phyloP scores from a whole-genome alignment of 1,140 invertebrate species.

The Aphidius gifuensis region DNA sequence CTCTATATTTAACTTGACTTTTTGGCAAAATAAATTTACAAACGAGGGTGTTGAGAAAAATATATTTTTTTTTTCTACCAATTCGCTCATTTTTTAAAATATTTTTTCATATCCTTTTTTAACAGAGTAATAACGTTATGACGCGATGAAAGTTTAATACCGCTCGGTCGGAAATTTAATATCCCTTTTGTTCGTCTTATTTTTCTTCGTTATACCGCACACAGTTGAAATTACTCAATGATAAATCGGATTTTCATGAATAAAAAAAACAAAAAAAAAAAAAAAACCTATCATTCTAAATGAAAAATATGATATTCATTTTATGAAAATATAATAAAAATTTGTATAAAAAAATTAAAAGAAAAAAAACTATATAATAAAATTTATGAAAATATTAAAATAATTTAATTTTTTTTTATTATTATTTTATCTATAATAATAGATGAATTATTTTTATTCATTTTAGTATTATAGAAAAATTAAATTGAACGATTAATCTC shows the following conservation, averaged over 20 bases:
- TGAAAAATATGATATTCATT: conserved; percentile 1
- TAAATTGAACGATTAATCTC: conserved; percentile 8
- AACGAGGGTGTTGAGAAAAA: conserved; percentile 27
- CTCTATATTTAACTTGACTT: conserved; percentile 12
- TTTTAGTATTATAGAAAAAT: neutral
- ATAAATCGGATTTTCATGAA: conserved; percentile 29
- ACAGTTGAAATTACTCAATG: conserved; percentile 32
- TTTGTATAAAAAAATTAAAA: too few relatives aligned
- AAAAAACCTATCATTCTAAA: too few relatives aligned
- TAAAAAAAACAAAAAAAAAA: conserved; percentile 8
- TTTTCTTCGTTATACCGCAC: conserved; percentile 22
- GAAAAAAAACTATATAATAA: too few relatives aligned
- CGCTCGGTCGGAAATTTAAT: conserved; percentile 38
- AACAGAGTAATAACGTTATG: conserved; percentile 34
- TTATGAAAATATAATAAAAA: neutral
- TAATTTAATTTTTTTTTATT: too few relatives aligned
- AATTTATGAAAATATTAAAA: too few relatives aligned
- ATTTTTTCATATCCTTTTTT: conserved; percentile 12
- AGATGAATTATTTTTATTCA: too few relatives aligned
- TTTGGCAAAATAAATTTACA: conserved; percentile 5
- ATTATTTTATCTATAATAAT: too few relatives aligned
- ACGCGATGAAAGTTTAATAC: conserved; percentile 41
- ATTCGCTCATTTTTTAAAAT: conserved; percentile 8
- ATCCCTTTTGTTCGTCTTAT: conserved; percentile 25
- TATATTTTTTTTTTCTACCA: conserved; percentile 1